Percentiles rank a stretch among this genome's conserved stretches.
Evolutionary conservation across 2,113 vertebrate species (phyloP).

Genomic region (Phalacrocorax carbo): DNA sequence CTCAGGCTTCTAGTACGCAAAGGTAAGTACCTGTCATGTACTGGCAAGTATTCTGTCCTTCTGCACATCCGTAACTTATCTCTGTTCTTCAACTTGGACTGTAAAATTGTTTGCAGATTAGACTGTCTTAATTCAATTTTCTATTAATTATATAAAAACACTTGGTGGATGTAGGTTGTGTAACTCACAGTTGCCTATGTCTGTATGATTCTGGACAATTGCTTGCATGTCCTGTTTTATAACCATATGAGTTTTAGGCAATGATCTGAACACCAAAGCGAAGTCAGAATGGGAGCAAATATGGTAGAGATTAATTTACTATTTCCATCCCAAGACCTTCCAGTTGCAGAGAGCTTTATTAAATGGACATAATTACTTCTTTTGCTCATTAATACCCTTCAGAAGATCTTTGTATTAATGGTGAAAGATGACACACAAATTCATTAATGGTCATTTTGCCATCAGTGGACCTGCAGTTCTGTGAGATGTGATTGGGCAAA

Average conservation of each 20-base stretch:
- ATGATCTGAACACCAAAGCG: not conserved
- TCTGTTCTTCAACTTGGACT: not conserved
- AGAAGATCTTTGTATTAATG: not conserved
- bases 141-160: not conserved
- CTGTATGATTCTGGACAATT: not conserved
- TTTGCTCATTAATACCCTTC: not conserved
- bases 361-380: not conserved
- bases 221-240: not conserved
- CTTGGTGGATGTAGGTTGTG: not conserved
- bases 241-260: fast-evolving
- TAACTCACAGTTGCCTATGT: not conserved
- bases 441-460: not conserved
- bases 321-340: not conserved
- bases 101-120: not conserved
- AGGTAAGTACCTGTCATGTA: not conserved
- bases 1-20: not conserved
- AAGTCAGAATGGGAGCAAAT: not conserved
- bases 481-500: not conserved
- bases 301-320: not conserved
- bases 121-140: not conserved
- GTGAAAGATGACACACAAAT: not conserved
- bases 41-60: not conserved
- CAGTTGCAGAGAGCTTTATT: not conserved
- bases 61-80: not conserved
- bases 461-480: not conserved